Percentiles rank a stretch among this genome's conserved stretches.
These are phyloP conservation scores for Motacilla tschutschensis DNA, from an alignment of 2,113 vertebrate species.

Conservation along the genomic window DNA sequence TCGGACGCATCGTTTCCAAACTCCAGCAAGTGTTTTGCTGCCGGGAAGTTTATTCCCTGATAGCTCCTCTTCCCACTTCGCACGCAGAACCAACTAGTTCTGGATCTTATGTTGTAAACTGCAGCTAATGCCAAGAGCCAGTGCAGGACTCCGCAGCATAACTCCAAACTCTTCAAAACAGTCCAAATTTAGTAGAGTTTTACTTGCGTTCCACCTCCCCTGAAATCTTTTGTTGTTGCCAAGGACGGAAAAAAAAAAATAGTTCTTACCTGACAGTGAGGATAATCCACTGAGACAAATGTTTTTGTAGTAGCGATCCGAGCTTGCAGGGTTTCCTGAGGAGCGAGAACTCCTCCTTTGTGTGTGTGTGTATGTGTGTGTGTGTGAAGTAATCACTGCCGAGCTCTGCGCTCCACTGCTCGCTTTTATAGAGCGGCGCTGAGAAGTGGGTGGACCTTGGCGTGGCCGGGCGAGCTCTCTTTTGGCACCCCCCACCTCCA, in stretches of 20 bases:
- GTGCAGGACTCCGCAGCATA: constrained; percentile 54
- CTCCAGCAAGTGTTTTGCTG: constrained; percentile 40
- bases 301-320: constrained; percentile 48
- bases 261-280: constrained; percentile 72
- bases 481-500: constrained; percentile 20
- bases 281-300: constrained; percentile 58
- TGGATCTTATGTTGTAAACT: constrained; percentile 19
- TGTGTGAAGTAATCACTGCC: constrained; percentile 79
- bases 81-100: background rate
- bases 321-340: constrained; percentile 69
- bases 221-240: background rate
- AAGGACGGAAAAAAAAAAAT: background rate
- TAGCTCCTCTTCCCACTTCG: constrained; percentile 17
- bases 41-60: constrained; percentile 7
- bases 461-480: background rate
- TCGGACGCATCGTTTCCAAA: background rate
- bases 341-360: constrained; percentile 65
- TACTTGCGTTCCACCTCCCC: background rate
- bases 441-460: constrained; percentile 70
- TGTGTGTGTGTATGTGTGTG: constrained; percentile 72
- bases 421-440: constrained; percentile 75
- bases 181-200: constrained; percentile 58
- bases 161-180: constrained; percentile 52
- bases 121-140: constrained; percentile 44
- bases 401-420: constrained; percentile 60